Conservation (phyloP, 1,140 invertebrate species). For the Drosophila fuyamai region DNA sequence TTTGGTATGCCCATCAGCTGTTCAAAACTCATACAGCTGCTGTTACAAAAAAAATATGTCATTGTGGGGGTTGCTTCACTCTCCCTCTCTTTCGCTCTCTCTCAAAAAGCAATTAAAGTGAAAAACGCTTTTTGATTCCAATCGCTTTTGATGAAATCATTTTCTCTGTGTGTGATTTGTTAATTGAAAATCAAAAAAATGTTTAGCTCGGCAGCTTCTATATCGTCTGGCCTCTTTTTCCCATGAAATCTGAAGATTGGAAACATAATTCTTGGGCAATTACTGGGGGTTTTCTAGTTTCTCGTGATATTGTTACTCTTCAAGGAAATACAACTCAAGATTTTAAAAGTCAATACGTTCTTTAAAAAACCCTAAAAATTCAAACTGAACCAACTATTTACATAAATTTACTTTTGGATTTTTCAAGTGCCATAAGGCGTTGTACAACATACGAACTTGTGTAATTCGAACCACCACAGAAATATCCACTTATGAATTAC, state of each 20-base stretch:
- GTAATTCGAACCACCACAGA: too few relatives aligned
- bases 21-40: constrained; percentile 71
- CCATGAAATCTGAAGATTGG: constrained; percentile 6
- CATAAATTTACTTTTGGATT: too few relatives aligned
- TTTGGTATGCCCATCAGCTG: constrained; percentile 74
- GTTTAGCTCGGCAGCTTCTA: constrained; percentile 8
- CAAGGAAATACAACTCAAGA: too few relatives aligned
- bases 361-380: too few relatives aligned
- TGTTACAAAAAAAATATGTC: constrained; percentile 35
- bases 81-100: not conserved
- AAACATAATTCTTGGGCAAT: too few relatives aligned
- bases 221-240: constrained; percentile 2
- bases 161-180: constrained; percentile 45
- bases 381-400: too few relatives aligned
- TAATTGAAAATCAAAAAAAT: constrained; percentile 57
- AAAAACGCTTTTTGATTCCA: constrained; percentile 60
- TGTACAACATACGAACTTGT: too few relatives aligned
- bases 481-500: too few relatives aligned
- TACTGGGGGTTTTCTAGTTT: too few relatives aligned
- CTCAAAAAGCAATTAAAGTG: constrained; percentile 55
- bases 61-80: constrained; percentile 47
- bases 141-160: constrained; percentile 60
- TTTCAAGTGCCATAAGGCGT: too few relatives aligned
- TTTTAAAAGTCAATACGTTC: too few relatives aligned
- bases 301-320: too few relatives aligned